phyloP scores from a whole-genome alignment of 1,140 invertebrate genomes.

The Bombus turneri region DNA sequence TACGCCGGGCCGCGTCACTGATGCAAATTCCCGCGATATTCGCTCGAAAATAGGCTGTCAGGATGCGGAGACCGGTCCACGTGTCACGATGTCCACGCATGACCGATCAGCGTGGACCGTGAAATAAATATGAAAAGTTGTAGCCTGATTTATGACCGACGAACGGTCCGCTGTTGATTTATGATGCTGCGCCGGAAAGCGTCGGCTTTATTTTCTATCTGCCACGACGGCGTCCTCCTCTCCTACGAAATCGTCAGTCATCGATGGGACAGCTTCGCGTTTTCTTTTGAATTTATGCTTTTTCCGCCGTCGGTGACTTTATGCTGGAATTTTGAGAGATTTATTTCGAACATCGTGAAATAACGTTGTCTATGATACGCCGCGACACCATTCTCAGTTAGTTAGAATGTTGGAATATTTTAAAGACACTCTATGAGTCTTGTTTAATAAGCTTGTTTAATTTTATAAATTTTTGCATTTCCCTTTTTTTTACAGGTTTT shows the following conservation, averaged over 20 bases:
- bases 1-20: neutral
- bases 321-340: no score
- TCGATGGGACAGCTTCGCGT: neutral
- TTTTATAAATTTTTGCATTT: no score
- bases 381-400: neutral
- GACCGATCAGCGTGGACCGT: slow-evolving; percentile 45
- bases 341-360: neutral
- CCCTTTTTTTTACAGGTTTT: no score
- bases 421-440: no score
- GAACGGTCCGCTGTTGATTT: slow-evolving; percentile 54
- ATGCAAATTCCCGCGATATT: slow-evolving; percentile 43
- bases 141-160: slow-evolving; percentile 59
- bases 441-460: no score
- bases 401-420: neutral
- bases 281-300: slow-evolving; percentile 7
- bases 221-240: neutral
- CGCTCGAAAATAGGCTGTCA: slow-evolving; percentile 36
- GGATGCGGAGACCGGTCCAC: slow-evolving; percentile 11
- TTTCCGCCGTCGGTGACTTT: neutral
- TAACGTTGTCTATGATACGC: neutral
- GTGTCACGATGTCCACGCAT: slow-evolving; percentile 42
- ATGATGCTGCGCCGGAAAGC: slow-evolving; percentile 4
- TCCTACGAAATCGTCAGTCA: slow-evolving; percentile 33
- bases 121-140: slow-evolving; percentile 65
- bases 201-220: slow-evolving; percentile 54